These are phyloP conservation scores for Thamnophis elegans DNA, from an alignment of 2,797 vertebrate species.

Conservation along the genomic window DNA sequence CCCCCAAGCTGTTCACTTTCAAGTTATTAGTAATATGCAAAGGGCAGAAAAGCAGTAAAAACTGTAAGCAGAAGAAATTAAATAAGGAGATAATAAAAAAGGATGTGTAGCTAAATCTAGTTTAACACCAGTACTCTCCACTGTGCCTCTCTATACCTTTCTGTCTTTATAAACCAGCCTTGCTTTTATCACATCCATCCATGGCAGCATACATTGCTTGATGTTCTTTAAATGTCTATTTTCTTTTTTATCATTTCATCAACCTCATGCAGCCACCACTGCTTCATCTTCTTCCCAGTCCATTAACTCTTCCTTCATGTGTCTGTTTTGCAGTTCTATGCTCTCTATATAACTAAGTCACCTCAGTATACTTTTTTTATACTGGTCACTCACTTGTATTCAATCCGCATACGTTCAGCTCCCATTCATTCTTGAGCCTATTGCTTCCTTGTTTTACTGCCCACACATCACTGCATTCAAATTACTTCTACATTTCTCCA, in stretches of 20 bases:
- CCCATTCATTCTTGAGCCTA: background rate
- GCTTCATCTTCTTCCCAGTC: background rate
- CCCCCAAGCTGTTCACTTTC: background rate
- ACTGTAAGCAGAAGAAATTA: background rate
- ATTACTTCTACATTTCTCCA: background rate
- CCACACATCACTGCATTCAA: background rate
- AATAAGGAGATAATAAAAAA: background rate
- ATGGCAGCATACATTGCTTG: background rate
- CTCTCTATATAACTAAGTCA: background rate
- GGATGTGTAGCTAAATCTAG: background rate
- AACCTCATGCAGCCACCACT: background rate
- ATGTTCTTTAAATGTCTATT: background rate
- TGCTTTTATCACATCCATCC: background rate
- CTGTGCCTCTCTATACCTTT: background rate
- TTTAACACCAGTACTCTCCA: background rate
- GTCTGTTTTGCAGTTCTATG: background rate
- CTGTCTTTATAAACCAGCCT: background rate
- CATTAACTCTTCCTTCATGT: background rate
- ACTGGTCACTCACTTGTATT: background rate
- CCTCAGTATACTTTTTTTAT: background rate
- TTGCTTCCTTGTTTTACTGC: background rate
- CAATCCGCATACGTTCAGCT: background rate
- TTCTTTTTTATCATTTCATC: background rate
- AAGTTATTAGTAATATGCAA: background rate
- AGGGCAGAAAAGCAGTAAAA: background rate